Percentiles rank a stretch among this genome's conserved stretches.
These are phyloP conservation scores for Phthorimaea operculella DNA, from an alignment of 1,140 invertebrate species.

Conservation along the genomic window DNA sequence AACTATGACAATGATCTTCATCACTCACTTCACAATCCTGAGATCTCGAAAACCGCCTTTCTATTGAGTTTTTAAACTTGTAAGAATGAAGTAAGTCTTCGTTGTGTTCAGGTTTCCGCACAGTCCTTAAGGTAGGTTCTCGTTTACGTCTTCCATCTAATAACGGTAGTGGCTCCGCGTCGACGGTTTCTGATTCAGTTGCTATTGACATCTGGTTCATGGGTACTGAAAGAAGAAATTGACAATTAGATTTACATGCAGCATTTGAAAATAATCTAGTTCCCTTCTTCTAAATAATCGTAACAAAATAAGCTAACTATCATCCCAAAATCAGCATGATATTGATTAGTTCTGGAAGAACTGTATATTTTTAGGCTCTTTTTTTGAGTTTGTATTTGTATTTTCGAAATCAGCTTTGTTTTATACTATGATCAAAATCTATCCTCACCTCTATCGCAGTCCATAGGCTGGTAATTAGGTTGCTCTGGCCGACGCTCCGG, in stretches of 20 bases:
- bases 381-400: too few species aligned
- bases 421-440: background rate
- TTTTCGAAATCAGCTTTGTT: background rate
- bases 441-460: constrained; percentile 48
- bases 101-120: constrained; percentile 50
- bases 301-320: too few species aligned
- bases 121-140: constrained; percentile 40
- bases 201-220: constrained; percentile 12
- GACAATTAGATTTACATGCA: background rate
- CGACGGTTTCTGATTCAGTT: constrained; percentile 12
- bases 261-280: background rate
- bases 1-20: too few species aligned
- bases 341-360: too few species aligned
- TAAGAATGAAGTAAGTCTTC: constrained; percentile 74
- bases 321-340: too few species aligned
- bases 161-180: constrained; percentile 27
- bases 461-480: constrained; percentile 35
- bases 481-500: constrained; percentile 21
- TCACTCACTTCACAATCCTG: constrained; percentile 50
- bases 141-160: constrained; percentile 35
- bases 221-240: constrained; percentile 18
- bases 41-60: constrained; percentile 78
- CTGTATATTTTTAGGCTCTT: too few species aligned
- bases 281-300: too few species aligned
- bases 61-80: constrained; percentile 96